A percentile compares a stretch with the other conserved stretches of the same genome.
These are phyloP conservation scores for Pelobates fuscus DNA, from an alignment of 2,113 vertebrate genomes.

Conservation along the genomic window DNA sequence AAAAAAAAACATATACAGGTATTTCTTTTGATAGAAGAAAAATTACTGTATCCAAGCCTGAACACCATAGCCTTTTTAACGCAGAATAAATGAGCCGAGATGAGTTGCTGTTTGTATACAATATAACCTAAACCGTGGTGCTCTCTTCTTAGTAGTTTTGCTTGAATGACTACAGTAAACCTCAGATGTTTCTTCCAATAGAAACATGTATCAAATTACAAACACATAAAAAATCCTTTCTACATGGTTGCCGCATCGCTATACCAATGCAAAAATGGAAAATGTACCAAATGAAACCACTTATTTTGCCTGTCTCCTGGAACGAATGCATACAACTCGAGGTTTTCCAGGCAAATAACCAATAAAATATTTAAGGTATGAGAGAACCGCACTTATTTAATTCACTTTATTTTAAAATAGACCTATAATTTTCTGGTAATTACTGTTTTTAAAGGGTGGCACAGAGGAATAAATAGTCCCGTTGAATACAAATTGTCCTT, in stretches of 20 bases:
- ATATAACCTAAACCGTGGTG: no score
- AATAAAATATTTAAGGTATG: conserved; percentile 49
- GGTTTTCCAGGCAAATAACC: conserved; percentile 40
- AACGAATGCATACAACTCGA: conserved; percentile 16
- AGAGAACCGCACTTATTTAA: conserved; percentile 39
- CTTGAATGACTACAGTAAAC: no score
- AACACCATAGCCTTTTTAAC: no score
- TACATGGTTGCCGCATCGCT: neutral
- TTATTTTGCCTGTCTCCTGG: conserved; percentile 15
- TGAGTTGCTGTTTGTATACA: no score
- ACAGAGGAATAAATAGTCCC: conserved; percentile 38
- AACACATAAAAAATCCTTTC: conserved; percentile 15
- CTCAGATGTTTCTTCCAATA: no score
- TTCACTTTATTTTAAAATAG: conserved; percentile 25
- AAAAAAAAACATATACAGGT: no score
- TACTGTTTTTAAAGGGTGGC: conserved; percentile 49
- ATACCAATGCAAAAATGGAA: conserved; percentile 42
- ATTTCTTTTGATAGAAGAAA: no score
- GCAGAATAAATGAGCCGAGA: no score
- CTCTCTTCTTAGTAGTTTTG: no score
- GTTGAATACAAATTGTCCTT: conserved; percentile 46
- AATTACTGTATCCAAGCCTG: no score
- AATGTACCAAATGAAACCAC: conserved; percentile 33
- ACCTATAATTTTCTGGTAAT: conserved; percentile 46
- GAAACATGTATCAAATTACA: no score